Evolutionary conservation across 2,113 vertebrate species (phyloP).

Genomic region (Melierax canorus): DNA sequence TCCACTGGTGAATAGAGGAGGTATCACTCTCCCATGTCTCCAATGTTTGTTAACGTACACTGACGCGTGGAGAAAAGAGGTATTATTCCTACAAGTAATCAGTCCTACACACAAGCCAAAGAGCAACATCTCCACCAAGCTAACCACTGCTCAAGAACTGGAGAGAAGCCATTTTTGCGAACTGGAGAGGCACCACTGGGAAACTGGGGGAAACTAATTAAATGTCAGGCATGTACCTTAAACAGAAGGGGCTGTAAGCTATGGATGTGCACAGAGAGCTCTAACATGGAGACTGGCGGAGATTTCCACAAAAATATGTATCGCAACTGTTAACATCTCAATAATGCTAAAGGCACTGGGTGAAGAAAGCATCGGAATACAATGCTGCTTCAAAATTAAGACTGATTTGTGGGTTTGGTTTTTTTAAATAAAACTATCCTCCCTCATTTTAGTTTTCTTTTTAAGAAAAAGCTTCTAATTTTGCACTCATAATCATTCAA

Average conservation of each 20-base stretch:
- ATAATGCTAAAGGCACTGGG: not conserved
- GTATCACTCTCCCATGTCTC: too few relatives aligned
- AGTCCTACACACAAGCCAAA: not conserved
- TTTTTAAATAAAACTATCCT: not conserved
- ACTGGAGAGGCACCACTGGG: not conserved
- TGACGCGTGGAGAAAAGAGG: not conserved
- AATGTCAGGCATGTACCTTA: not conserved
- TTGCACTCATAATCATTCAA: not conserved
- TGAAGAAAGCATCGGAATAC: not conserved
- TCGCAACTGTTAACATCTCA: not conserved
- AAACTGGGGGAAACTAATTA: not conserved
- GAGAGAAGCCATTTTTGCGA: not conserved
- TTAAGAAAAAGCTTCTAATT: not conserved
- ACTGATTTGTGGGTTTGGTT: too few relatives aligned
- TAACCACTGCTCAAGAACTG: not conserved
- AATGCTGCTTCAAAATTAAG: not conserved
- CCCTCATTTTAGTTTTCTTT: not conserved
- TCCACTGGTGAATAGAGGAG: too few relatives aligned
- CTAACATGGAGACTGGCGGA: accelerated
- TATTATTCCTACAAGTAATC: not conserved
- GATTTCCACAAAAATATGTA: not conserved
- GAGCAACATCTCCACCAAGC: not conserved
- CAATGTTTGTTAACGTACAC: not conserved
- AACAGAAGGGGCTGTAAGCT: not conserved
- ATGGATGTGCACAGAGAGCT: not conserved